Conservation (phyloP, 2,888 invertebrate genomes). For the Oegoconia quadripuncta region DNA sequence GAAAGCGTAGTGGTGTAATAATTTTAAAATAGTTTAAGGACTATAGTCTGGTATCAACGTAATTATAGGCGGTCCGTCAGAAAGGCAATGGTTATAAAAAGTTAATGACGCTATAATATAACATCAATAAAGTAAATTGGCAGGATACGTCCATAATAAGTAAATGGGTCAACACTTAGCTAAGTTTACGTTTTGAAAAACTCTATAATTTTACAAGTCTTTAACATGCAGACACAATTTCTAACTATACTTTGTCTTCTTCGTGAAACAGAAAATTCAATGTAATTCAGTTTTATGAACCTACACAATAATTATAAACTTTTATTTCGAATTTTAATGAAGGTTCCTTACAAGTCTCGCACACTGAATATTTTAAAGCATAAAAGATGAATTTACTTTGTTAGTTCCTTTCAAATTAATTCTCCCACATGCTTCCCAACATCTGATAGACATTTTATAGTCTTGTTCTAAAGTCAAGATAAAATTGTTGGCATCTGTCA, state of each 20-base stretch:
- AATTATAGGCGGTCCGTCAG: conserved; percentile 65
- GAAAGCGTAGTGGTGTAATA: conserved; percentile 46
- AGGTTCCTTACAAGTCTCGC: too few species aligned
- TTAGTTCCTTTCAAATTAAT: conserved; percentile 19
- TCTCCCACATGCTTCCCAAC: conserved; percentile 40
- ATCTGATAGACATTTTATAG: conserved; percentile 47
- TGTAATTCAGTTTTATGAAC: too few species aligned
- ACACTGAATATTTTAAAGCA: not conserved
- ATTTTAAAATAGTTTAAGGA: conserved; percentile 73
- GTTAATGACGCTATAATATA: conserved; percentile 69
- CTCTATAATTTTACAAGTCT: conserved; percentile 9
- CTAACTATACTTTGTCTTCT: too few species aligned
- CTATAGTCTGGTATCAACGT: conserved; percentile 56
- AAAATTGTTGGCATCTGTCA: conserved; percentile 47
- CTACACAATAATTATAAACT: too few species aligned
- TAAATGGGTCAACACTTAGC: conserved; percentile 61
- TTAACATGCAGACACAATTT: conserved; percentile 7
- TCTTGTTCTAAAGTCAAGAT: conserved; percentile 45
- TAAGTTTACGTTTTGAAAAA: conserved; percentile 26
- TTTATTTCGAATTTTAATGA: too few species aligned
- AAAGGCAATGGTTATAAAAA: conserved; percentile 65
- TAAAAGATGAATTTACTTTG: not conserved
- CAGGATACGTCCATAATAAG: conserved; percentile 65
- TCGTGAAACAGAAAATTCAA: too few species aligned
- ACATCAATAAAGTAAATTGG: conserved; percentile 75